These are phyloP conservation scores for Lepus europaeus DNA, from an alignment of 2,113 vertebrate genomes.

Conservation along the genomic window DNA sequence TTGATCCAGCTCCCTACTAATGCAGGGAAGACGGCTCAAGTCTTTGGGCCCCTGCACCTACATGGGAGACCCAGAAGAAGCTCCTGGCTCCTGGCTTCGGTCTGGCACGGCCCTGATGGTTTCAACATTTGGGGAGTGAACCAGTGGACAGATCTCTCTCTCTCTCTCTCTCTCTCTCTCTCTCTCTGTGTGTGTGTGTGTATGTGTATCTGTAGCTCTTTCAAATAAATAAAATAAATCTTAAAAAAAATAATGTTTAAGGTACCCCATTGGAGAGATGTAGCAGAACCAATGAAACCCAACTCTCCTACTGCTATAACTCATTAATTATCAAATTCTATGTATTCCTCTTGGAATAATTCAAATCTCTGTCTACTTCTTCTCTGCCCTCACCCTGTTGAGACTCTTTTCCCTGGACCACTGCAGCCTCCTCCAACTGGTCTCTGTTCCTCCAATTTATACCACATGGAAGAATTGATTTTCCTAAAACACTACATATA, in stretches of 20 bases:
- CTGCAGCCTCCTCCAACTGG: not conserved
- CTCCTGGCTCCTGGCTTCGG: no score
- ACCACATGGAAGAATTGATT: not conserved
- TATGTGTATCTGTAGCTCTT: no score
- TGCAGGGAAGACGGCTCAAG: no score
- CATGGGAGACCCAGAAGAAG: no score
- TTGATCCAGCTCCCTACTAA: no score
- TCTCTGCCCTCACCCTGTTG: not conserved
- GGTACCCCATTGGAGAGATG: not conserved
- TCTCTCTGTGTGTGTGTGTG: no score
- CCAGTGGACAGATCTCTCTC: no score
- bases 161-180: no score
- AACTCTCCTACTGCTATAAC: not conserved
- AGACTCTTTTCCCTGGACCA: not conserved
- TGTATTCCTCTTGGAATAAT: conserved; percentile 41
- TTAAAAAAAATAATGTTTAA: not conserved
- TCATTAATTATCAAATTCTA: conserved; percentile 31
- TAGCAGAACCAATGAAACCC: not conserved
- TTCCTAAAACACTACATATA: not conserved
- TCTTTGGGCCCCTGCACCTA: no score
- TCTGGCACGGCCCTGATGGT: no score
- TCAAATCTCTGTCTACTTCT: not conserved
- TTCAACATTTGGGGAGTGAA: no score
- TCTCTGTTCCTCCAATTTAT: not conserved
- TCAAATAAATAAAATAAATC: no score